Conservation (phyloP, 2,797 vertebrate species). For the Phataginus tetradactyla region DNA sequence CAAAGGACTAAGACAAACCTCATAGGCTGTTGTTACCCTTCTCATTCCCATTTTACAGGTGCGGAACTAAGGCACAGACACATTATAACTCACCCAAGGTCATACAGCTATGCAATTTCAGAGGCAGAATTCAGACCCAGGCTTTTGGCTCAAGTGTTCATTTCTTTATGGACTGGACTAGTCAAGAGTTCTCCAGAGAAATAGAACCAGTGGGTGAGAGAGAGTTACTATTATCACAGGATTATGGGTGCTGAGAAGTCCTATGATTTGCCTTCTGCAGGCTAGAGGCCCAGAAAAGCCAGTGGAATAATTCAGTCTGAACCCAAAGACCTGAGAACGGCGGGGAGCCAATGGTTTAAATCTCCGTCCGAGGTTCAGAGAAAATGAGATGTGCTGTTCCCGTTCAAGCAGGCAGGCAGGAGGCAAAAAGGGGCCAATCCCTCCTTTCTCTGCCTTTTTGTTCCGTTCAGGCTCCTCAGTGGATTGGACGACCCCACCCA, state of each 20-base stretch:
- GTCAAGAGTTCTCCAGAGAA: background rate
- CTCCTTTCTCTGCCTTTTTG: background rate
- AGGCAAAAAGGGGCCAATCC: background rate
- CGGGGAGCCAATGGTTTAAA: background rate
- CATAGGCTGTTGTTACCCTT: background rate
- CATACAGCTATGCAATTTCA: background rate
- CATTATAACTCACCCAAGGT: background rate
- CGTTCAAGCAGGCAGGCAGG: background rate
- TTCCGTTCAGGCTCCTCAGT: background rate
- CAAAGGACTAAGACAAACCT: background rate
- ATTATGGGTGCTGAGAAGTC: background rate
- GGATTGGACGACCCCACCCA: background rate
- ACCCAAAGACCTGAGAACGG: background rate
- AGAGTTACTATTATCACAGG: background rate
- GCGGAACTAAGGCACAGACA: background rate
- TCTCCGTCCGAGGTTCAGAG: background rate
- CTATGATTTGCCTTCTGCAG: background rate
- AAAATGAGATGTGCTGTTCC: background rate
- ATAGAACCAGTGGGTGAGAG: background rate
- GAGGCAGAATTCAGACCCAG: background rate
- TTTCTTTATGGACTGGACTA: background rate
- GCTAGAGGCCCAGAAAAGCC: background rate
- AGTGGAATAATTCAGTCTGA: background rate
- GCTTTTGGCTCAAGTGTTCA: background rate
- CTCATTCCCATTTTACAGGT: background rate